A percentile compares a stretch with the other conserved stretches of the same genome.
phyloP scores from a whole-genome alignment of 2,113 vertebrate species.

The Triplophysa rosa region DNA sequence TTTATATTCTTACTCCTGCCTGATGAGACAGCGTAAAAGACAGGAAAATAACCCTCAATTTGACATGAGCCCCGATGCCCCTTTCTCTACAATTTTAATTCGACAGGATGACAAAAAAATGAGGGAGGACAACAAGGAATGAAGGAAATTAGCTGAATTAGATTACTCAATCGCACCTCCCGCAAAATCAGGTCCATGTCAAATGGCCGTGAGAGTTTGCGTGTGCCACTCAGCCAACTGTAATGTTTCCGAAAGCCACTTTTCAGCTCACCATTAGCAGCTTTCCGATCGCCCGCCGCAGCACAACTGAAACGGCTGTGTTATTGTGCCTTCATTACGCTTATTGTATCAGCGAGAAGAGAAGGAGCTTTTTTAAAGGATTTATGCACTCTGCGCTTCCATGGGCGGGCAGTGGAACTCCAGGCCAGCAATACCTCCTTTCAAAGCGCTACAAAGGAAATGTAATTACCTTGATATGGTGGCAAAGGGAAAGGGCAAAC shows the following conservation, averaged over 20 bases:
- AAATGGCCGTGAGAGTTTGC: not conserved
- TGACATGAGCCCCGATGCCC: not conserved
- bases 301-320: conserved; percentile 39
- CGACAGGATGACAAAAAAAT: conserved; percentile 3
- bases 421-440: conserved; percentile 56
- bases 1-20: conserved; percentile 9
- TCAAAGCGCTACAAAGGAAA: conserved; percentile 59
- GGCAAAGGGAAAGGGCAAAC: conserved; percentile 61
- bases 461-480: conserved; percentile 62
- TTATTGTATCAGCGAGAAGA: conserved; percentile 50
- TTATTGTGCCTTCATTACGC: conserved; percentile 59
- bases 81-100: not conserved
- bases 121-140: not conserved
- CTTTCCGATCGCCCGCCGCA: conserved; percentile 37
- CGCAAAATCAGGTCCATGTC: not conserved
- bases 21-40: not conserved
- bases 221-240: not conserved
- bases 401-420: conserved; percentile 56
- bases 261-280: conserved; percentile 44
- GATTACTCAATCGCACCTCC: conserved; percentile 1
- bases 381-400: conserved; percentile 55
- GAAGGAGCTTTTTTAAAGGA: conserved; percentile 57
- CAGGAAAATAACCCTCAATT: conserved; percentile 12
- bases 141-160: not conserved
- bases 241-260: conserved; percentile 33